Evolutionary conservation across 2,888 invertebrate species (phyloP), one percentile per base, ranked within the genome.

Genomic region (Campopleginae sp.): DNA sequence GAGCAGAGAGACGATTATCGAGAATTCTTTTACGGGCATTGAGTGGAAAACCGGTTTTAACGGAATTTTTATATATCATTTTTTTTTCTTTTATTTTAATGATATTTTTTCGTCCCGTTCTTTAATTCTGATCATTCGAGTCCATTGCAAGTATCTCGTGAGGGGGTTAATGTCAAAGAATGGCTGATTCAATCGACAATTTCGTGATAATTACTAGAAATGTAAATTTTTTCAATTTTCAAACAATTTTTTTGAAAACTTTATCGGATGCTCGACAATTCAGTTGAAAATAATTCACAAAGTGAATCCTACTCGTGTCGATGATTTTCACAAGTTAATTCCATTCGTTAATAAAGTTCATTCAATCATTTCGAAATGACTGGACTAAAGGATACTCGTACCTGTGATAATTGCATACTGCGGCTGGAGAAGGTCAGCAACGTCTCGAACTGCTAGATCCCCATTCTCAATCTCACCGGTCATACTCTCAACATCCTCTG

Each of bases 351-450:
- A 23, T 4, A 12, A 63, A n/a, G 19, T 19, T 63, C 8, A 63
- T 38, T 38, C 14, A 4, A 27, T 4, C 4, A 19, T 27, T 31
- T 63, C 12, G 1, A 42, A n/a, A 63, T 58, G 17, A 65, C 54
- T 70, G 75, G 42, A 38, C 42, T 48, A 31, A 54, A 48, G 54
- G 54, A 46, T 79, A 6, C 5, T 76, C 91, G 92, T 91, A 95
- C 95, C 98, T 87, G 98, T 97, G 89, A 98, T 97, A 92, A 98
- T 96, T 86, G 98, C 98, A 94, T 97, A 98, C 94, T 98, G 97
- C 84, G 97, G 96, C 92, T 98, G 97, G 83, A 98, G 95, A 88
- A 98, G 95, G 93, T 98, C 98, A 61, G 97, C 97, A 90, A 98
- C 98, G 94, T 97, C 97, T 88, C 96, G 95, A 80, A 97, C 96